These are phyloP conservation scores for Lepidochitona cinerea DNA, from an alignment of 2,888 invertebrate species.

Conservation along the genomic window DNA sequence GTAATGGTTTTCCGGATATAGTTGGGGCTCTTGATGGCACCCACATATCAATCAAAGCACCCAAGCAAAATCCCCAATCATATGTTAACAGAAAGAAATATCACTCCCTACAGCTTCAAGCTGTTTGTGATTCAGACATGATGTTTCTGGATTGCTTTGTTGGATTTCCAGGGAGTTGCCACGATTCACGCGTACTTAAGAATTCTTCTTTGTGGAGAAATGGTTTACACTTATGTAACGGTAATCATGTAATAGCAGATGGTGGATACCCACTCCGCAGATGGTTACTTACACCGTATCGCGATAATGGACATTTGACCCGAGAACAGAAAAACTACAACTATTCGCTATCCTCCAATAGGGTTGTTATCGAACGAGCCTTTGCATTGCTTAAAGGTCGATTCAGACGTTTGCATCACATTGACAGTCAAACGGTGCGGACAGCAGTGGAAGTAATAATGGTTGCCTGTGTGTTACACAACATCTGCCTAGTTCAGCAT, in stretches of 20 bases:
- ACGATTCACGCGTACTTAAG: constrained; percentile 21
- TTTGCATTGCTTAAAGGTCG: constrained; percentile 27
- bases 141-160: constrained; percentile 15
- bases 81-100: too few relatives aligned
- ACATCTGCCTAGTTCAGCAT: background rate
- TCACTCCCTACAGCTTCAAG: too few relatives aligned
- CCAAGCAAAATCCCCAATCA: too few relatives aligned
- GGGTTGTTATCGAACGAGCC: constrained; percentile 19
- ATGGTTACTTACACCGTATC: constrained; percentile 24
- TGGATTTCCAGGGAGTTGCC: constrained; percentile 22
- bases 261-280: constrained; percentile 24
- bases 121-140: too few relatives aligned
- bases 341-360: constrained; percentile 22
- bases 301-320: constrained; percentile 30
- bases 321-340: constrained; percentile 22
- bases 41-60: too few relatives aligned
- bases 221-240: constrained; percentile 8
- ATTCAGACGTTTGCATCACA: constrained; percentile 24
- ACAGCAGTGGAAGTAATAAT: constrained; percentile 14
- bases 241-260: constrained; percentile 23
- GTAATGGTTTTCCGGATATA: too few relatives aligned
- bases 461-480: constrained; percentile 24
- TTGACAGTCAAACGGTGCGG: constrained; percentile 19
- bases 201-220: constrained; percentile 8
- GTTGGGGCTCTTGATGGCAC: too few relatives aligned